phyloP scores from a whole-genome alignment of 2,888 invertebrate species.

The Callosobruchus maculatus region DNA sequence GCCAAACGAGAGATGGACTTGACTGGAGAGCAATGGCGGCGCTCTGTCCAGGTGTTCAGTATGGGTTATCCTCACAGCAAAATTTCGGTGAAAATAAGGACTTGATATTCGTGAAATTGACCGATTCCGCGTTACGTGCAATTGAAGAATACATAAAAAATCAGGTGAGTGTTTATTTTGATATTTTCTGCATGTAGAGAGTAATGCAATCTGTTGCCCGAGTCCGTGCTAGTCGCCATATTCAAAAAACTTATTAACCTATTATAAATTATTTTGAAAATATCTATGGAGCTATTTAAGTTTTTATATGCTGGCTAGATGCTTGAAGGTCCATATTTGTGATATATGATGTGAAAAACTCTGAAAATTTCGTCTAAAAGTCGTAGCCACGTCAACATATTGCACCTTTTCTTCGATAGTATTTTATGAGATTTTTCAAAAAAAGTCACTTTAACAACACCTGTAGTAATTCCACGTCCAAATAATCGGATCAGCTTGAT shows the following conservation, averaged over 20 bases:
- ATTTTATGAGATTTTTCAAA: conserved; percentile 8
- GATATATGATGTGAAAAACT: background rate
- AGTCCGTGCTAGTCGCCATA: conserved; percentile 49
- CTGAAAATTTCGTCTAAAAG: background rate
- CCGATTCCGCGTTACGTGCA: conserved; percentile 92
- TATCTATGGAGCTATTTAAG: conserved; percentile 2
- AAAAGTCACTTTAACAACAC: conserved; percentile 4
- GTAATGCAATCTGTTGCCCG: conserved; percentile 41
- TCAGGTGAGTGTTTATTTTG: conserved; percentile 62
- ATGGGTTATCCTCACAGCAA: conserved; percentile 93
- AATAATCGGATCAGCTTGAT: background rate
- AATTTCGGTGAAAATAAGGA: conserved; percentile 87
- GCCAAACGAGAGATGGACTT: conserved; percentile 1
- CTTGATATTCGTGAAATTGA: conserved; percentile 94
- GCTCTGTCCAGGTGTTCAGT: conserved; percentile 95
- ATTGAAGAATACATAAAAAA: conserved; percentile 90
- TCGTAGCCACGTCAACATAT: conserved; percentile 48
- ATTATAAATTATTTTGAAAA: conserved; percentile 37
- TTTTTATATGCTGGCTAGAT: background rate
- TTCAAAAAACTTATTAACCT: conserved; percentile 51
- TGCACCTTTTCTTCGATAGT: conserved; percentile 22
- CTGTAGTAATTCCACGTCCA: background rate
- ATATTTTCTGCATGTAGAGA: conserved; percentile 19
- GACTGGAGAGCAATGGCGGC: conserved; percentile 81
- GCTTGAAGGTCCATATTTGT: background rate